These are phyloP conservation scores for Gymnothorax reevesii DNA, from an alignment of 2,797 vertebrate species.

Conservation along the genomic window DNA sequence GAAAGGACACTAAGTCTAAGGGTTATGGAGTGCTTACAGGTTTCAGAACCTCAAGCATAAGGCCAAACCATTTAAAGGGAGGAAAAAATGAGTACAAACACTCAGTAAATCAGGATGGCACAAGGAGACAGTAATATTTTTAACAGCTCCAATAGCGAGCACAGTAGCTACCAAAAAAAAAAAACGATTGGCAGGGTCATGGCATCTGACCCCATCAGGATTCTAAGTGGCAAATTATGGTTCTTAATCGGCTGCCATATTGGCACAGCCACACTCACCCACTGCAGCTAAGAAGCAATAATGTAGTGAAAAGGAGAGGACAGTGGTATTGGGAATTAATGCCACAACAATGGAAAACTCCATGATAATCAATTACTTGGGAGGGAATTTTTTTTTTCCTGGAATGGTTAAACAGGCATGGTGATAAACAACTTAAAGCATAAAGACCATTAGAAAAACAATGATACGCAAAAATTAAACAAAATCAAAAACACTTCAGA, in stretches of 20 bases:
- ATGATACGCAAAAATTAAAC: neutral
- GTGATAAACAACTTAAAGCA: conserved; percentile 27
- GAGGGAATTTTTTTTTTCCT: neutral
- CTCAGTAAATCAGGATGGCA: conserved; percentile 21
- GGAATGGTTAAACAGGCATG: conserved; percentile 29
- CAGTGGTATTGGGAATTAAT: neutral
- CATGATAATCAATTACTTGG: conserved; percentile 9
- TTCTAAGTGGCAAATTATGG: neutral
- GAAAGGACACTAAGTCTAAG: neutral
- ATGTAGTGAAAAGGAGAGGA: neutral
- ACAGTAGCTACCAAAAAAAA: conserved; percentile 62
- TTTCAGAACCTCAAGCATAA: neutral
- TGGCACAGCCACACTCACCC: conserved; percentile 16
- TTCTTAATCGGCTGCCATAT: conserved; percentile 8
- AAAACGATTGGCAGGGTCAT: neutral
- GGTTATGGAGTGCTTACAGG: neutral
- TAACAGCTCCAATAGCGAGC: conserved; percentile 44
- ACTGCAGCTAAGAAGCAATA: neutral
- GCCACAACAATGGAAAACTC: neutral
- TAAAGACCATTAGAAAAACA: neutral
- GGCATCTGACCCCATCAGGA: neutral
- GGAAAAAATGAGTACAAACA: conserved; percentile 19
- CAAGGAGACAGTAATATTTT: conserved; percentile 26
- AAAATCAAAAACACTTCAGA: neutral
- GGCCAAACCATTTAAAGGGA: neutral